A percentile compares a stretch with the other conserved stretches of the same genome.
phyloP scores from a whole-genome alignment of 2,888 invertebrate genomes.

The Cheiracanthium punctorium region DNA sequence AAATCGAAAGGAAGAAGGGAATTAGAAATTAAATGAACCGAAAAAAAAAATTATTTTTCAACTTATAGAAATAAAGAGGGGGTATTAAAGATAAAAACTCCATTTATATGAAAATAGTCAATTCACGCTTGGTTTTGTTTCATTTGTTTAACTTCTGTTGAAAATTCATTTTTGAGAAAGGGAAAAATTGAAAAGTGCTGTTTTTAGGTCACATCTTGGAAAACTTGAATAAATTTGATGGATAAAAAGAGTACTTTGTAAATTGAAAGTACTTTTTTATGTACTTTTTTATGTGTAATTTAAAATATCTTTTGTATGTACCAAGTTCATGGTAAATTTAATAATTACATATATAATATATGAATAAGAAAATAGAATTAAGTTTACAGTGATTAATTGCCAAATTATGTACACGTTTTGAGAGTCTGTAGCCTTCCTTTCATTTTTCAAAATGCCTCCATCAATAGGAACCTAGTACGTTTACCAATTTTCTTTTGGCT shows the following conservation, averaged over 20 bases:
- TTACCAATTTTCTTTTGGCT: too few species aligned
- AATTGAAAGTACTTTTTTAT: neutral
- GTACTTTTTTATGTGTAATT: too few species aligned
- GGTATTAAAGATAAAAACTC: conserved; percentile 54
- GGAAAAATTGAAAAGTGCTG: conserved; percentile 13
- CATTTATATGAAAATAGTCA: conserved; percentile 69
- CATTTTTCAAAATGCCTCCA: too few species aligned
- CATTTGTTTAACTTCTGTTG: conserved; percentile 61
- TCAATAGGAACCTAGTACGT: too few species aligned
- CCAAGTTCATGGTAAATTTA: too few species aligned
- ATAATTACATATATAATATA: too few species aligned
- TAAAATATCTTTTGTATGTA: too few species aligned
- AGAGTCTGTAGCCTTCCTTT: too few species aligned
- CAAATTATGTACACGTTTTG: too few species aligned
- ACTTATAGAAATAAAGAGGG: conserved; percentile 37
- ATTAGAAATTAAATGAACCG: conserved; percentile 40
- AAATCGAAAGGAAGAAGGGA: conserved; percentile 42
- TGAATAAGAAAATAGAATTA: too few species aligned
- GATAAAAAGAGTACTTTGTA: neutral
- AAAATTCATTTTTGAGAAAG: conserved; percentile 33
- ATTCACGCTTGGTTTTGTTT: conserved; percentile 66
- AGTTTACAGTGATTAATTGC: too few species aligned
- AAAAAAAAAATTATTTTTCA: conserved; percentile 11
- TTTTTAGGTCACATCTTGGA: conserved; percentile 44
- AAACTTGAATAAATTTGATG: too few species aligned